Base-by-base conservation (phyloP, 2,888 invertebrate species). In the Tiphia femorata region DNA sequence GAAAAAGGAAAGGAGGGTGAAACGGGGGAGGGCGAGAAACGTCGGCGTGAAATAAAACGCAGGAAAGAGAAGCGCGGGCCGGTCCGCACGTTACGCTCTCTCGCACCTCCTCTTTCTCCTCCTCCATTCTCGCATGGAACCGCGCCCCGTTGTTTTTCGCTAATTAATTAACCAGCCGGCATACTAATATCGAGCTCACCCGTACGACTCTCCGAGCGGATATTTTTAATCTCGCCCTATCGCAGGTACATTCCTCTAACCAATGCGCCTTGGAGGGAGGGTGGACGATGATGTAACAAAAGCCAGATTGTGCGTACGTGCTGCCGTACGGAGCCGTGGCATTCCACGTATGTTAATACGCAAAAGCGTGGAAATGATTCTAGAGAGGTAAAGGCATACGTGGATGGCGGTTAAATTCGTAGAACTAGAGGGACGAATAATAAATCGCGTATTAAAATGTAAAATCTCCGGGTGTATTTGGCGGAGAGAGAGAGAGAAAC, bases 271-370 rank as follows among this genome's bases (percentile, higher is more conserved):
- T 25, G 25, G 6, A 25, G 25, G 8, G 25, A 25, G 25, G 8
- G 25, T 8, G 25, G 8, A 8, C 5, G 25, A 25, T 6, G 25
- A 2, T 7, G 29, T 33, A n/a, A 30, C 33, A 33, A 33, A 33
- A 33, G 33, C 33, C 14, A 33, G 12, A 33, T 33, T 33, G 14
- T n/a, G 33, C 14, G 33, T 33, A 33, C 33, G 33, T 33, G 33
- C 33, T 43, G 43, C 51, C 25, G 44, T 48, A 30, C 60, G 55
- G 63, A 67, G 58, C 53, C 57, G 46, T 42, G 56, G 56, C 49
- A 63, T 65, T 67, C 58, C 58, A 61, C 64, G 58, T 67, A 61
- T 66, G 60, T 66, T 67, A 66, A 61, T 56, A 51, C 55, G 12
- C 33, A n/a, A n/a, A n/a, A 46, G 30, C 33, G 40, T 41, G 37